These are phyloP conservation scores for Brachystomella parvula DNA, from an alignment of 1,140 invertebrate genomes.

Conservation along the genomic window DNA sequence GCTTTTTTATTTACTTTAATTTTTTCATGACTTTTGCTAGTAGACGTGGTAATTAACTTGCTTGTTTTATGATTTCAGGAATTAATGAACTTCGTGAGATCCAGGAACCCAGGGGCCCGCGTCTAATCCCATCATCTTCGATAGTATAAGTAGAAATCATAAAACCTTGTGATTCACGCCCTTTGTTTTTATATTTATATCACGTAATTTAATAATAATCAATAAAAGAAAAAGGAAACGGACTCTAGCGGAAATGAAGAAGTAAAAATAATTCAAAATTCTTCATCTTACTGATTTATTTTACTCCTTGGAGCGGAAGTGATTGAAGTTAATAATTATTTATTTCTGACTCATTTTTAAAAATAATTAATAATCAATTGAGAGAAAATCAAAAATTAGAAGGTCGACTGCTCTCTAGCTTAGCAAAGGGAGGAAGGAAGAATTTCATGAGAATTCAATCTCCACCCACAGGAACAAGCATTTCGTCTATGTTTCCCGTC, in stretches of 20 bases:
- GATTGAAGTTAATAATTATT: too few species aligned
- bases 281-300: neutral
- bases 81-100: conserved; percentile 79
- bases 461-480: too few species aligned
- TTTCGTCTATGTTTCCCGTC: too few species aligned
- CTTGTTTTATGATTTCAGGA: too few species aligned
- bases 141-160: neutral
- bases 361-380: neutral
- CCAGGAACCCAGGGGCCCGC: conserved; percentile 71
- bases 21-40: too few species aligned
- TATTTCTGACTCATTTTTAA: too few species aligned
- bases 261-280: neutral
- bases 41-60: too few species aligned
- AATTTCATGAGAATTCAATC: too few species aligned
- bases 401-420: too few species aligned
- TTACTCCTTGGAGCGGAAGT: neutral
- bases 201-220: neutral
- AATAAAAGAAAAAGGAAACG: neutral
- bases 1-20: too few species aligned
- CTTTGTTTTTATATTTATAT: neutral
- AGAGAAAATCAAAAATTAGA: neutral
- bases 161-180: neutral
- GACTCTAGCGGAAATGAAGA: neutral
- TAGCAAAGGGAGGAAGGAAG: too few species aligned
- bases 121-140: conserved; percentile 52